Evolutionary conservation across 2,888 invertebrate species (phyloP), one percentile per base, ranked within the genome.

Genomic region (Venustoraphidia nigricollis): DNA sequence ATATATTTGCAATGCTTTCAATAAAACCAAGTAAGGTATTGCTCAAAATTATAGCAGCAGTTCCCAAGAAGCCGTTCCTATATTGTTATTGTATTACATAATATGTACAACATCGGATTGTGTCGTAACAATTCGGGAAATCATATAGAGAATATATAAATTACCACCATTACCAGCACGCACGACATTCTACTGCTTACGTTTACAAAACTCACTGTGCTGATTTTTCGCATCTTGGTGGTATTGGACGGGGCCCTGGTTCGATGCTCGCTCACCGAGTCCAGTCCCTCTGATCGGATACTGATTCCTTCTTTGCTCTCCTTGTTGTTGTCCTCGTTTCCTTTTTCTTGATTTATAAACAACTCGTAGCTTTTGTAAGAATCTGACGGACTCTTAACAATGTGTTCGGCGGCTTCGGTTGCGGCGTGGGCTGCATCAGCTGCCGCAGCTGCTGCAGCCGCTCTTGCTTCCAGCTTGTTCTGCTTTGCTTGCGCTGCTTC

Each of bases 311-410:
- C 88, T 61, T 84, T 84, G 75, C 27, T 27, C 68, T 86, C 84
- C 61, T 84, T 84, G 75, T 88, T 87, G 77, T 89, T 89, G 67
- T 90, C 90, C 63, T 83, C 82, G 68, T 84, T 83, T 60, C 86
- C 87, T 60, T 86, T 87, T 62, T 88, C 89, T 66, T 89, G 89
- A 61, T 84, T 86, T 57, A 89, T 86, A 70, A 90, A 92, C 58
- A 88, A 73, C 70, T 93, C 92, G 73, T 91, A 91, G 68, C 91
- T 91, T 66, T 86, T 86, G 67, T 88, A 89, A 52, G 93, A 93
- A 67, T 87, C 89, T 54, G 93, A 92, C 44, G 92, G 91, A 49
- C 92, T 91, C 68, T 92, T 91, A 55, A 86, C 84, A 61, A 84
- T 77, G 53, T 82, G 75, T 48, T 76, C 81, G 39, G 76, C 76